phyloP scores from a whole-genome alignment of 2,888 invertebrate genomes.

The Tortrix viridana region DNA sequence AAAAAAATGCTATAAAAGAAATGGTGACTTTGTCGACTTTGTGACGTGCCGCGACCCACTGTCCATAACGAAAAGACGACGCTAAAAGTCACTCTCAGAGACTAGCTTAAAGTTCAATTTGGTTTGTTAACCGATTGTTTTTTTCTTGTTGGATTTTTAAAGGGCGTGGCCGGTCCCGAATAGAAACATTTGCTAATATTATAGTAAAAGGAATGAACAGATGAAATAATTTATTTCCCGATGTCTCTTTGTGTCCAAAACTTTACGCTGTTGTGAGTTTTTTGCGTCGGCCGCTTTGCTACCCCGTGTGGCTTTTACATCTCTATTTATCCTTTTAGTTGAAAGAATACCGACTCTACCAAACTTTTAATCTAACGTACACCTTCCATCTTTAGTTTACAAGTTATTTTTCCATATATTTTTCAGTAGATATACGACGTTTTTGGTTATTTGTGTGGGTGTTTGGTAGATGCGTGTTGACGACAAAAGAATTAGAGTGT shows the following conservation, averaged over 20 bases:
- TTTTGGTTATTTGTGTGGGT: constrained; percentile 45
- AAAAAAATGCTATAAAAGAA: constrained; percentile 72
- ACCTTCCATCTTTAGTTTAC: constrained; percentile 26
- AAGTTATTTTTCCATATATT: constrained; percentile 31
- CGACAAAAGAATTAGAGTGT: constrained; percentile 79
- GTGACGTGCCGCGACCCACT: constrained; percentile 70
- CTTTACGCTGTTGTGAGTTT: constrained; percentile 76
- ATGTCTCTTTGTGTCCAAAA: constrained; percentile 82
- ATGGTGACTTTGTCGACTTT: constrained; percentile 78
- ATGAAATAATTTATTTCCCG: constrained; percentile 84
- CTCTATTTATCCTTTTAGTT: constrained; percentile 77
- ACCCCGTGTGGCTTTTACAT: constrained; percentile 72
- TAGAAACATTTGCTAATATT: constrained; percentile 85
- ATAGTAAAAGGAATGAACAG: constrained; percentile 82
- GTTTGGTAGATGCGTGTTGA: constrained; percentile 74
- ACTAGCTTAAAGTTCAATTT: constrained; percentile 32
- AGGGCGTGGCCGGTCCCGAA: constrained; percentile 81
- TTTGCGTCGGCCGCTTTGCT: constrained; percentile 76
- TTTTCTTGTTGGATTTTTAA: constrained; percentile 61
- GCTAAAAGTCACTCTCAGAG: not conserved
- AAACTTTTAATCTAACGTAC: constrained; percentile 14
- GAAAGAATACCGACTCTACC: constrained; percentile 67
- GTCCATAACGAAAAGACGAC: constrained; percentile 39
- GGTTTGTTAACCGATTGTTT: constrained; percentile 31
- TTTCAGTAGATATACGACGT: constrained; percentile 40